Evolutionary conservation across 92 coral and sea anemone species (phyloP).

Genomic region (Palythoa grandiflora): DNA sequence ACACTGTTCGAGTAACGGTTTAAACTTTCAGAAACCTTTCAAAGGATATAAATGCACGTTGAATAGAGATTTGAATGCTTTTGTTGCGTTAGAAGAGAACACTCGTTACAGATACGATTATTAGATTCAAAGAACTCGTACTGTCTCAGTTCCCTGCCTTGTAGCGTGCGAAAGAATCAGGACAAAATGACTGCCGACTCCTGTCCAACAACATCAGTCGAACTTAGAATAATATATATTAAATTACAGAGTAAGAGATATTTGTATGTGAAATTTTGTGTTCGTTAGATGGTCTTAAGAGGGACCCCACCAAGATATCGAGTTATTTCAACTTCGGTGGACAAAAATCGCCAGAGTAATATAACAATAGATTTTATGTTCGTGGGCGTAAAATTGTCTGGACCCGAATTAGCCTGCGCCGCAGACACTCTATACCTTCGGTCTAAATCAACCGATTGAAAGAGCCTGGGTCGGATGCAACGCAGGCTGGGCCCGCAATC

Average conservation of each 20-base stretch:
- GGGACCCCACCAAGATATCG: too few relatives aligned
- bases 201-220: not conserved
- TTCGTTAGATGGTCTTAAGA: not conserved
- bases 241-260: not conserved
- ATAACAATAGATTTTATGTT: too few relatives aligned
- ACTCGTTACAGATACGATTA: not conserved
- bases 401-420: too few relatives aligned
- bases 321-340: too few relatives aligned
- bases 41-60: not conserved
- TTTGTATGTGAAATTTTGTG: not conserved
- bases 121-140: not conserved
- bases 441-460: too few relatives aligned
- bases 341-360: too few relatives aligned
- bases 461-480: too few relatives aligned
- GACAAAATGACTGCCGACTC: not conserved
- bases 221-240: slow-evolving; percentile 11
- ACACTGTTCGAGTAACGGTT: not conserved
- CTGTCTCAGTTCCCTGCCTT: not conserved
- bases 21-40: not conserved
- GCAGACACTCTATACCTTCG: too few relatives aligned
- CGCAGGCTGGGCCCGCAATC: too few relatives aligned
- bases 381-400: too few relatives aligned
- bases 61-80: not conserved
- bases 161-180: not conserved
- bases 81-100: not conserved